phyloP scores from a whole-genome alignment of 1,140 invertebrate species.

The Apolygus lucorum region DNA sequence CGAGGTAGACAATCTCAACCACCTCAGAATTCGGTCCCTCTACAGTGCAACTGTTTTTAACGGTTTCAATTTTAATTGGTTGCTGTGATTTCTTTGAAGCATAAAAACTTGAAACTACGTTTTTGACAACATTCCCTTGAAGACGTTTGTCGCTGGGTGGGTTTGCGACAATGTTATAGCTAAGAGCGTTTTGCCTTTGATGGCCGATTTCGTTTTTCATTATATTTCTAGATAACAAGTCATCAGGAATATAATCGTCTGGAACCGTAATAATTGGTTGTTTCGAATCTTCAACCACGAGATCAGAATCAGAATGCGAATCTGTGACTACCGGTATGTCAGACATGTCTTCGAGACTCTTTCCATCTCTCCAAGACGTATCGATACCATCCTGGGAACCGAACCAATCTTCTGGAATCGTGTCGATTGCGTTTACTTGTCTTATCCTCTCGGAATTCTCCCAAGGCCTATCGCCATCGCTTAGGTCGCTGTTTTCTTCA shows the following conservation, averaged over 20 bases:
- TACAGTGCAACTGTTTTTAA: not conserved
- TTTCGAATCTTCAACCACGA: not conserved
- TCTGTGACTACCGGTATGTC: conserved; percentile 28
- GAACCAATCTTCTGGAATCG: conserved; percentile 28
- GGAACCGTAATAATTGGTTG: not conserved
- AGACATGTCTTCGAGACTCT: conserved; percentile 29
- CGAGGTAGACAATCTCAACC: conserved; percentile 27
- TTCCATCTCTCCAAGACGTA: conserved; percentile 29
- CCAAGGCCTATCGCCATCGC: conserved; percentile 31
- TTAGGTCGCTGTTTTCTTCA: conserved; percentile 35
- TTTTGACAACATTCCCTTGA: not conserved
- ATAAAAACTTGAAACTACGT: conserved; percentile 17
- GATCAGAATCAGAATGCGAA: conserved; percentile 24
- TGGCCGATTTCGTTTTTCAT: not conserved
- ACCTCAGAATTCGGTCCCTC: conserved; percentile 16
- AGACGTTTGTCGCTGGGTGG: not conserved
- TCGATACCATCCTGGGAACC: conserved; percentile 30
- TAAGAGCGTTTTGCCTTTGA: too few relatives aligned
- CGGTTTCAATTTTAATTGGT: conserved; percentile 2
- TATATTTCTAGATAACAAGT: too few relatives aligned
- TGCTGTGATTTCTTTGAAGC: not conserved
- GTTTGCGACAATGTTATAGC: not conserved
- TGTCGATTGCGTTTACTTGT: conserved; percentile 27
- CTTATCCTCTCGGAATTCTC: conserved; percentile 28
- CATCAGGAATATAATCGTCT: too few relatives aligned